Percentiles rank a stretch among this genome's conserved stretches.
Conservation (phyloP, 2,888 invertebrate species). For the Xylota segnis region DNA sequence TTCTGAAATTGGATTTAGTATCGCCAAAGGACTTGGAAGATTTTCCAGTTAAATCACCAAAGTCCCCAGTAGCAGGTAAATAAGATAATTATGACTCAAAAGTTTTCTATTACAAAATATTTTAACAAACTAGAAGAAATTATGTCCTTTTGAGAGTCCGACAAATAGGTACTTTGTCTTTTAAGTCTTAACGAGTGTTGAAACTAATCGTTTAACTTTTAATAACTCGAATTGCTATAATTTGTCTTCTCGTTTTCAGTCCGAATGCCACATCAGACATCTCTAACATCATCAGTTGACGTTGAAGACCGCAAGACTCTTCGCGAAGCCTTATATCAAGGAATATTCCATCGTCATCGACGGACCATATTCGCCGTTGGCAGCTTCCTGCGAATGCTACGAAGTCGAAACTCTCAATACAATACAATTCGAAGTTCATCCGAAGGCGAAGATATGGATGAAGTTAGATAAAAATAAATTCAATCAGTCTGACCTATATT, state of each 20-base stretch:
- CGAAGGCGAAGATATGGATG: conserved; percentile 84
- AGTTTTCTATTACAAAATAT: neutral
- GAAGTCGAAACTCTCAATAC: conserved; percentile 90
- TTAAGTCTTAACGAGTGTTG: too few species aligned
- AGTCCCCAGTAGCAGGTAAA: conserved; percentile 83
- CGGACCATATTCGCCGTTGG: conserved; percentile 91
- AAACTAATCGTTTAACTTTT: too few species aligned
- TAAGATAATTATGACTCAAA: neutral
- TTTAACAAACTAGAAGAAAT: neutral
- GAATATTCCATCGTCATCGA: conserved; percentile 91
- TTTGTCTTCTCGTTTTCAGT: conserved; percentile 80
- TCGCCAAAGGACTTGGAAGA: conserved; percentile 82
- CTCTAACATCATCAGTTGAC: conserved; percentile 87
- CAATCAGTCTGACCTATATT: conserved; percentile 13
- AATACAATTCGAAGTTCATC: conserved; percentile 88
- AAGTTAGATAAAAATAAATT: conserved; percentile 83
- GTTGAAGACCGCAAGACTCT: conserved; percentile 89
- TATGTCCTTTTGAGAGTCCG: neutral
- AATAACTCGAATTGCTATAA: neutral
- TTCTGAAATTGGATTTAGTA: conserved; percentile 82
- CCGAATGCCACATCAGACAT: conserved; percentile 87
- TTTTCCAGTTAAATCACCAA: conserved; percentile 83
- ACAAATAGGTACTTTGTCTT: neutral
- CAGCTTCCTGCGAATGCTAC: conserved; percentile 90
- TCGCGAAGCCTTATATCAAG: conserved; percentile 90